These are phyloP conservation scores for Pristionchus exspectatus DNA, from an alignment of 2,888 invertebrate species.

Conservation along the genomic window DNA sequence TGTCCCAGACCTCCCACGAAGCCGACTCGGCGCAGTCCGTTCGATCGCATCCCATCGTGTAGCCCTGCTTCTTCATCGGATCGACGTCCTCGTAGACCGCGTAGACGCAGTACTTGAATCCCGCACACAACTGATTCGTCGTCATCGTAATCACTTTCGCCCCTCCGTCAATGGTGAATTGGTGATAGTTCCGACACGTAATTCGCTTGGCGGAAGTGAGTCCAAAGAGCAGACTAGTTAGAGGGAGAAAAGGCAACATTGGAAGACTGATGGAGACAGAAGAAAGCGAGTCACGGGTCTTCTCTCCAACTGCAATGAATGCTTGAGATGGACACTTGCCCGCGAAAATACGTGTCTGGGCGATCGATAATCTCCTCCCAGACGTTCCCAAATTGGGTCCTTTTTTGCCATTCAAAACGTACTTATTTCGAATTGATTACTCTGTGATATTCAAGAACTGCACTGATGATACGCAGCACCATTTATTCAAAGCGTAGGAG, in stretches of 20 bases:
- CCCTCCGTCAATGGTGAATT: not conserved
- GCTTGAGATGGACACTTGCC: conserved; percentile 16
- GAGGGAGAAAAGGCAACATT: conserved; percentile 12
- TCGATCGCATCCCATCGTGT: conserved; percentile 70
- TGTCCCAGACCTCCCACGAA: conserved; percentile 65
- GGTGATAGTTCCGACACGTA: conserved; percentile 14
- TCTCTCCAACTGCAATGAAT: conserved; percentile 19
- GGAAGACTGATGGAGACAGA: conserved; percentile 4
- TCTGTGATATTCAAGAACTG: not conserved
- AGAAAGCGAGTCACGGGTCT: not conserved
- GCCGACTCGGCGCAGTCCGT: conserved; percentile 63
- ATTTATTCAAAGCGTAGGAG: not conserved
- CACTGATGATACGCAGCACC: not conserved
- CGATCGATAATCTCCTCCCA: conserved; percentile 13
- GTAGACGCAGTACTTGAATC: conserved; percentile 61
- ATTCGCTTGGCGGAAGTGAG: conserved; percentile 22
- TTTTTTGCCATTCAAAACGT: not conserved
- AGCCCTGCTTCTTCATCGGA: conserved; percentile 69
- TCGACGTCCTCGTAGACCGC: conserved; percentile 66
- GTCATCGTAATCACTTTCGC: conserved; percentile 5
- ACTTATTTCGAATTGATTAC: not conserved
- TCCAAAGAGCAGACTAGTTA: not conserved
- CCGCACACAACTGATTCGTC: not conserved
- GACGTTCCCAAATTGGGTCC: not conserved
- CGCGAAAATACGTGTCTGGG: not conserved